Evolutionary conservation across 2,888 invertebrate species (phyloP).

Genomic region (Craniophora ligustri): DNA sequence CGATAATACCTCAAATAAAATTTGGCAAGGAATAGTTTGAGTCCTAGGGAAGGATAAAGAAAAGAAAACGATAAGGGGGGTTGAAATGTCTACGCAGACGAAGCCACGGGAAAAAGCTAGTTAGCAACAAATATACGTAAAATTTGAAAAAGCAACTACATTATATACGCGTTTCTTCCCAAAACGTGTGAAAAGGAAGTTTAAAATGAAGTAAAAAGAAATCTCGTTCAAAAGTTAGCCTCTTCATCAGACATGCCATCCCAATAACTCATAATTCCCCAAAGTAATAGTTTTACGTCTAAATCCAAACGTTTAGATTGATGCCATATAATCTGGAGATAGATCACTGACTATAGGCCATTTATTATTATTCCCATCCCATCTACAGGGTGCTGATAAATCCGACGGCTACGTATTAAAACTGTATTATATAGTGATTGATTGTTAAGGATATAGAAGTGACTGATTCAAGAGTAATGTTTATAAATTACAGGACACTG

Average conservation of each 20-base stretch:
- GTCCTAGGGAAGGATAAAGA: no score
- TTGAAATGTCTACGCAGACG: no score
- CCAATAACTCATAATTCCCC: conserved; percentile 46
- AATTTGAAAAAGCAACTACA: no score
- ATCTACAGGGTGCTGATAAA: conserved; percentile 52
- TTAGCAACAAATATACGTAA: no score
- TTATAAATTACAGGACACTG: no score
- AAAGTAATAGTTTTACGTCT: conserved; percentile 57
- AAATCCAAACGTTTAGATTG: conserved; percentile 61
- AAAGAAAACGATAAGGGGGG: no score
- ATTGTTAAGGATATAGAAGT: conserved; percentile 31
- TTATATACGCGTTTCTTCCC: no score
- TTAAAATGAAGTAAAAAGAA: not conserved
- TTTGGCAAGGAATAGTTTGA: no score
- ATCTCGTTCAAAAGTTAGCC: conserved; percentile 30
- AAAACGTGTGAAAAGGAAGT: no score
- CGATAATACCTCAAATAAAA: no score
- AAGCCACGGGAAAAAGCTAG: no score
- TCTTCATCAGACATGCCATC: conserved; percentile 33
- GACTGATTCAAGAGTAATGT: conserved; percentile 22
- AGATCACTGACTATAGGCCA: conserved; percentile 70
- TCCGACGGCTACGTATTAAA: conserved; percentile 38
- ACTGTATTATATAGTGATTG: conserved; percentile 48
- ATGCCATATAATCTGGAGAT: conserved; percentile 70
- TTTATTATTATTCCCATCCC: conserved; percentile 73